These are phyloP conservation scores for Lophotriccus pileatus DNA, from an alignment of 2,797 vertebrate species.

Conservation along the genomic window DNA sequence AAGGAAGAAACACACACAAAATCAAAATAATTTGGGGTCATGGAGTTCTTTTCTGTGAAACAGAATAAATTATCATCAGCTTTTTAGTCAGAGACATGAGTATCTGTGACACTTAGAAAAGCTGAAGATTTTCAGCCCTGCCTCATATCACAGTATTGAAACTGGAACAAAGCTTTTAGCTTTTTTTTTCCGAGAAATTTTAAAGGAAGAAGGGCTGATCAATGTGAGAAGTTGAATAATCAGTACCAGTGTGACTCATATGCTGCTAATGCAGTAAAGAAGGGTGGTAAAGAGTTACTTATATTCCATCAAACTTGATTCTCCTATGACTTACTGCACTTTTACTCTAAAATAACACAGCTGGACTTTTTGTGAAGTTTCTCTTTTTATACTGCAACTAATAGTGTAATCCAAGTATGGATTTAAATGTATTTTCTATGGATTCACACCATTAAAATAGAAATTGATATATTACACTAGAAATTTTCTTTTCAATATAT, in stretches of 20 bases:
- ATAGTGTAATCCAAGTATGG: not conserved
- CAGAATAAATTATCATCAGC: not conserved
- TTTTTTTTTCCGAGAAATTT: not conserved
- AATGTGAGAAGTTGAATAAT: not conserved
- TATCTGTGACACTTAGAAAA: not conserved
- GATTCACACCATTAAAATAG: not conserved
- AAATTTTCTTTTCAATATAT: not conserved
- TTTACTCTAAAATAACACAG: conserved; percentile 24
- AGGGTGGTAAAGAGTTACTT: conserved; percentile 10
- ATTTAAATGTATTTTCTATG: not conserved
- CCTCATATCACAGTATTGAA: not conserved
- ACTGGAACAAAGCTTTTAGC: not conserved
- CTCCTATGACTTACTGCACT: not conserved
- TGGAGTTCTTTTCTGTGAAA: not conserved
- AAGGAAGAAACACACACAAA: not conserved
- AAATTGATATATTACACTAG: not conserved
- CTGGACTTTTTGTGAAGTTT: not conserved
- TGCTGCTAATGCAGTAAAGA: not conserved
- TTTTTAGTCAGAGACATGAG: not conserved
- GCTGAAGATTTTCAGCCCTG: not conserved
- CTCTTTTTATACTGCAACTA: not conserved
- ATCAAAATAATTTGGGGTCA: not conserved
- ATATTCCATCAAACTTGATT: not conserved
- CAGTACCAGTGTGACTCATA: not conserved
- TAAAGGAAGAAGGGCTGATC: not conserved